These are phyloP conservation scores for Aplocera efformata DNA, from an alignment of 2,888 invertebrate genomes.

Conservation along the genomic window DNA sequence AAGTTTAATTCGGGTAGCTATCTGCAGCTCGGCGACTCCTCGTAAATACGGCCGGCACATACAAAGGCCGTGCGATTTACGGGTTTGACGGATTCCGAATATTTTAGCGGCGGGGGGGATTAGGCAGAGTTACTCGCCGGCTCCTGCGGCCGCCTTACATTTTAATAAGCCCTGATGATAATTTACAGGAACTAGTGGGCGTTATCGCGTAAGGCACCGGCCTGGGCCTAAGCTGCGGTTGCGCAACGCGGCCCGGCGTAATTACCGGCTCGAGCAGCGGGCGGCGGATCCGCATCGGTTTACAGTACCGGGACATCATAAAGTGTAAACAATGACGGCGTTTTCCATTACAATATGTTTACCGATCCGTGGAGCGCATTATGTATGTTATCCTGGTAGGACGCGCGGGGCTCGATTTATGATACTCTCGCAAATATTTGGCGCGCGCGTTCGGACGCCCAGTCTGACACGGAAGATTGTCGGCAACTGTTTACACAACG, in stretches of 20 bases:
- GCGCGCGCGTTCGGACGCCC: slow-evolving; percentile 71
- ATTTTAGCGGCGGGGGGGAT: slow-evolving; percentile 60
- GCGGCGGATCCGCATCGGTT: slow-evolving; percentile 60
- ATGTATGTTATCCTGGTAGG: slow-evolving; percentile 78
- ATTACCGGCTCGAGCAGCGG: slow-evolving; percentile 34
- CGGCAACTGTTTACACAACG: slow-evolving; percentile 68
- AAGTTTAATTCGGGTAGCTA: slow-evolving; percentile 76
- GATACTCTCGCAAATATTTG: slow-evolving; percentile 78
- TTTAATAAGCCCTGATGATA: slow-evolving; percentile 57
- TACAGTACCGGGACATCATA: slow-evolving; percentile 75
- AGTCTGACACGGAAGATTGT: slow-evolving; percentile 76
- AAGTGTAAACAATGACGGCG: slow-evolving; percentile 78
- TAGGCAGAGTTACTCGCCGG: slow-evolving; percentile 54
- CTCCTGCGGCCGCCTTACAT: slow-evolving; percentile 36
- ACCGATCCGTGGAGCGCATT: slow-evolving; percentile 78
- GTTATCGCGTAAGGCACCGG: slow-evolving; percentile 17
- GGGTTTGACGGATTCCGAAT: slow-evolving; percentile 75
- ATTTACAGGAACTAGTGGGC: slow-evolving; percentile 35
- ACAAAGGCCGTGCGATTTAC: slow-evolving; percentile 76
- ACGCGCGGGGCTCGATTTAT: slow-evolving; percentile 74
- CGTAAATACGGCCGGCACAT: slow-evolving; percentile 66
- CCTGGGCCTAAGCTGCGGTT: slow-evolving; percentile 21
- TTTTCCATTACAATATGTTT: slow-evolving; percentile 81
- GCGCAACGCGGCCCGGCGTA: slow-evolving; percentile 27
- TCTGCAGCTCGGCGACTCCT: slow-evolving; percentile 65